phyloP scores from a whole-genome alignment of 2,113 vertebrate genomes.

The Pomatorhinus ruficollis region DNA sequence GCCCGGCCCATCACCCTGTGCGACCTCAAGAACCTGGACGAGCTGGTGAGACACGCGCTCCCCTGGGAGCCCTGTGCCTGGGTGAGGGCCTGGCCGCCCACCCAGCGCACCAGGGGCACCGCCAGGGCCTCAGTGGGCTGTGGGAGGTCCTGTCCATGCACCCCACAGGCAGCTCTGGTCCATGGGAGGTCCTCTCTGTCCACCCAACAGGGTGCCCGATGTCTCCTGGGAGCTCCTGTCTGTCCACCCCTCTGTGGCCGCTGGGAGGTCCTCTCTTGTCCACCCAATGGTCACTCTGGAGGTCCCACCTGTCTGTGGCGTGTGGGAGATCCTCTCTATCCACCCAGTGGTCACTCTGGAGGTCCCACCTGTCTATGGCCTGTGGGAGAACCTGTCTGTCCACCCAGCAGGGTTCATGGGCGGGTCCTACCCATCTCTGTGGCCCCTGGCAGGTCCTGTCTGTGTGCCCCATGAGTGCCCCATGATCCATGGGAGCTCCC shows the following conservation, averaged over 20 bases:
- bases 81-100: background rate
- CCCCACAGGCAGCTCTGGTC: accelerated
- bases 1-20: slow-evolving; percentile 82
- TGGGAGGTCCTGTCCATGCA: background rate
- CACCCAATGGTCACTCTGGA: background rate
- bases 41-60: slow-evolving; percentile 84
- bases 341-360: background rate
- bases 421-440: background rate
- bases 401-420: background rate
- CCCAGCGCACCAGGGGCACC: background rate
- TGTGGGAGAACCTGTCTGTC: background rate
- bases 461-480: background rate
- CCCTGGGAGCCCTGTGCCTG: slow-evolving; percentile 14
- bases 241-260: too few species aligned
- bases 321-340: background rate
- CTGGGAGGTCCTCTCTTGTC: too few species aligned
- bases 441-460: background rate
- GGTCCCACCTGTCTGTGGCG: background rate
- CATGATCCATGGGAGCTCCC: background rate
- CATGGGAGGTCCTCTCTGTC: accelerated
- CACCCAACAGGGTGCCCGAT: background rate
- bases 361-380: background rate
- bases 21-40: slow-evolving; percentile 93
- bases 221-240: background rate
- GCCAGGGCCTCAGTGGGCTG: background rate